Percentiles rank a stretch among this genome's conserved stretches.
These are phyloP conservation scores for Platyscapa corneri DNA, from an alignment of 1,140 invertebrate species.

Conservation along the genomic window DNA sequence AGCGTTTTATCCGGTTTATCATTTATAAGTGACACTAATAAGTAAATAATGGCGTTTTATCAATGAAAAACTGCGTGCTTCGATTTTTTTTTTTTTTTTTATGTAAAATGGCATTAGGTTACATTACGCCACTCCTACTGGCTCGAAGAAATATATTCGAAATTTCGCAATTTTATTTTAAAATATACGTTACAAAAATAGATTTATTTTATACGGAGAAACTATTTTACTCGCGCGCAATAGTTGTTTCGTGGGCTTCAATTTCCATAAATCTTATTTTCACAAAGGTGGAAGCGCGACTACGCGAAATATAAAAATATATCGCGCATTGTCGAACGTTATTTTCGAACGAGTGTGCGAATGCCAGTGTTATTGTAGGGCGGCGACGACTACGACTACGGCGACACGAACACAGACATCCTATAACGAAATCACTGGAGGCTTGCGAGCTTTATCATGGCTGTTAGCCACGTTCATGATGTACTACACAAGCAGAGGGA, in stretches of 20 bases:
- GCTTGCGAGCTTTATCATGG: background rate
- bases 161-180: background rate
- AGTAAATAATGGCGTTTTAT: background rate
- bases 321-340: background rate
- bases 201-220: background rate
- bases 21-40: too few species aligned
- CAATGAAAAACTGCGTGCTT: background rate
- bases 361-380: background rate
- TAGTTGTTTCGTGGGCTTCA: background rate
- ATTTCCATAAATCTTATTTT: conserved; percentile 1
- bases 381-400: background rate
- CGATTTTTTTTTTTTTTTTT: too few species aligned
- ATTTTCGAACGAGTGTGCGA: background rate
- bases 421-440: background rate
- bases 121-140: too few species aligned
- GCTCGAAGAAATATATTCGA: too few species aligned
- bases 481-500: background rate
- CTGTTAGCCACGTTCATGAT: background rate
- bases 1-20: too few species aligned
- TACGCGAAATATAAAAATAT: background rate
- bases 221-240: background rate
- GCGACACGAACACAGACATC: background rate
- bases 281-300: background rate
- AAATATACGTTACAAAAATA: background rate
- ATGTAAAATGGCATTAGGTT: too few species aligned